phyloP scores from a whole-genome alignment of 2,113 vertebrate genomes.

The Prunella himalayana region DNA sequence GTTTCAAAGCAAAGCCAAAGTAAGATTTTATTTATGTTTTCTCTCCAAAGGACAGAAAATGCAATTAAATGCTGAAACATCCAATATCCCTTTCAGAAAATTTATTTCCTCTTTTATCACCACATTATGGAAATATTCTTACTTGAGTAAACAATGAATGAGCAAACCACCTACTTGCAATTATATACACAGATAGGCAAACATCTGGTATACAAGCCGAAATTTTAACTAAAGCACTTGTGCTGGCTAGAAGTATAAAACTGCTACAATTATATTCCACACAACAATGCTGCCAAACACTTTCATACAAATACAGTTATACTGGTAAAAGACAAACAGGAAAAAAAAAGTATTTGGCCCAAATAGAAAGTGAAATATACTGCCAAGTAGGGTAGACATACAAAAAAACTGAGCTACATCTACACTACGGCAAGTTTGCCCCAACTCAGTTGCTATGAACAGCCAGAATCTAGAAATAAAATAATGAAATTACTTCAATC shows the following conservation, averaged over 20 bases:
- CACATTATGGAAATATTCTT: constrained; percentile 24
- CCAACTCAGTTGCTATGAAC: neutral
- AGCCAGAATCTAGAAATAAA: neutral
- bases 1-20: constrained; percentile 41
- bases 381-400: neutral
- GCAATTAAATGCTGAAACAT: neutral
- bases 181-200: neutral
- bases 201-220: neutral
- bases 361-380: neutral
- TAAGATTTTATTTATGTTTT: constrained; percentile 48
- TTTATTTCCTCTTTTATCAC: constrained; percentile 15
- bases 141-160: constrained; percentile 22
- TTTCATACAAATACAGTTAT: neutral
- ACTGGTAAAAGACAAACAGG: neutral
- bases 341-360: neutral
- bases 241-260: neutral
- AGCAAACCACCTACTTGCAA: constrained; percentile 46
- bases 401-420: neutral
- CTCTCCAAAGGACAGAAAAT: constrained; percentile 43
- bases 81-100: neutral
- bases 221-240: neutral
- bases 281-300: neutral
- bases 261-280: neutral
- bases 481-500: neutral
- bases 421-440: neutral